Base-by-base conservation (phyloP, 1,140 invertebrate species). In the Pseudachorutes palmiensis region DNA sequence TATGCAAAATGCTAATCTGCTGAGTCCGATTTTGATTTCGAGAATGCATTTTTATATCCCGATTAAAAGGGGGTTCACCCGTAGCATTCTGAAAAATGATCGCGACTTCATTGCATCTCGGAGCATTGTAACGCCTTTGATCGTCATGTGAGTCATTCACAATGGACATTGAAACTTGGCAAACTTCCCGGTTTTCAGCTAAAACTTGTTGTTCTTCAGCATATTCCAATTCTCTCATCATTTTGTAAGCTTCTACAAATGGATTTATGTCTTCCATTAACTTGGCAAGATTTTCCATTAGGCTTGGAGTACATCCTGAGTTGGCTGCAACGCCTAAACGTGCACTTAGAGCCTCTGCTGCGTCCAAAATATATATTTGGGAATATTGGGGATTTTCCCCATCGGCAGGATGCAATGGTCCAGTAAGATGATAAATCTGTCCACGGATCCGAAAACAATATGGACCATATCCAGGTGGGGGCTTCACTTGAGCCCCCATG, bases 361-460 rank as follows among this genome's bases (percentile, higher is more conserved):
- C 45, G 26, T 70, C 61, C 29, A 70, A 9, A 32, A 69, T 66
- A 74, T 76, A 73, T 64, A 78, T 16, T 70, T 74, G 64, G 62
- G 76, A n/a, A 67, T 62, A 73, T 69, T 74, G 62, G 64, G 57
- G n/a, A 28, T 32, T 1, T 61, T 31, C 16, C 1, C 67, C 62
- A 49, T 24, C 26, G n/a, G 9, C 1, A 62, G 63, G 62, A 66
- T 62, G 62, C 1, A 70, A 31, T 2, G 69, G 12, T 48, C 64
- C 30, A 64, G 68, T 64, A 62, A 58, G 14, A 61, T 76, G 76
- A 70, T 76, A 78, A 0, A 77, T 67, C 68, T 76, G 74, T 9
- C 77, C 77, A 65, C 76, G 70, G 49, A 78, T 61, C 66, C 76
- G 74, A 60, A 75, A 77, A 28, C 72, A 72, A 32, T 73, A 73